Evolutionary conservation across 2,113 vertebrate species (phyloP).

Genomic region (Indicator indicator): DNA sequence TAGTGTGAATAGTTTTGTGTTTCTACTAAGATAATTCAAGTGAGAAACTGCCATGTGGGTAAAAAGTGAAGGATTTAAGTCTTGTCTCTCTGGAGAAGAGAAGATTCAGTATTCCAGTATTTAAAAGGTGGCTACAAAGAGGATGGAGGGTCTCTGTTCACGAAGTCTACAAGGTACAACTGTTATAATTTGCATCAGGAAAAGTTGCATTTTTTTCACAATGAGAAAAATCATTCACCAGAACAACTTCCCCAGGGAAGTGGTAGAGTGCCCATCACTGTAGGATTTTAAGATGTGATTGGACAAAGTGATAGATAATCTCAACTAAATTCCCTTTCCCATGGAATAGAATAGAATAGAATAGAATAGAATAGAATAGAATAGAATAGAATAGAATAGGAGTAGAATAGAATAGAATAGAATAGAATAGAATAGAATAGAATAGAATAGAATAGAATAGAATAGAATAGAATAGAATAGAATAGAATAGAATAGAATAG

Average conservation of each 20-base stretch:
- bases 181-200: background rate
- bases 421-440: too few species aligned
- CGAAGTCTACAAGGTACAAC: background rate
- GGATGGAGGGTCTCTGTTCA: background rate
- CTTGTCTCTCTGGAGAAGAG: background rate
- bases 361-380: too few species aligned
- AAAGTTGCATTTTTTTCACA: background rate
- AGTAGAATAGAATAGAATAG: too few species aligned
- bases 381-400: too few species aligned
- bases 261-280: rapidly evolving
- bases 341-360: too few species aligned
- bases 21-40: background rate
- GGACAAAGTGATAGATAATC: background rate
- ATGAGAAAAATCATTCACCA: background rate
- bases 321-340: background rate
- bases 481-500: too few species aligned
- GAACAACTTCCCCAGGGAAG: background rate
- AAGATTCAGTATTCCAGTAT: background rate
- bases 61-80: background rate
- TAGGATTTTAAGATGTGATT: background rate
- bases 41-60: background rate
- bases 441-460: too few species aligned
- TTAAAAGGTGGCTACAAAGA: background rate
- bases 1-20: background rate
- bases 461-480: too few species aligned